Percentiles rank a stretch among this genome's conserved stretches.
Conservation (phyloP, 2,888 invertebrate species). For the Drosophila antonietae region DNA sequence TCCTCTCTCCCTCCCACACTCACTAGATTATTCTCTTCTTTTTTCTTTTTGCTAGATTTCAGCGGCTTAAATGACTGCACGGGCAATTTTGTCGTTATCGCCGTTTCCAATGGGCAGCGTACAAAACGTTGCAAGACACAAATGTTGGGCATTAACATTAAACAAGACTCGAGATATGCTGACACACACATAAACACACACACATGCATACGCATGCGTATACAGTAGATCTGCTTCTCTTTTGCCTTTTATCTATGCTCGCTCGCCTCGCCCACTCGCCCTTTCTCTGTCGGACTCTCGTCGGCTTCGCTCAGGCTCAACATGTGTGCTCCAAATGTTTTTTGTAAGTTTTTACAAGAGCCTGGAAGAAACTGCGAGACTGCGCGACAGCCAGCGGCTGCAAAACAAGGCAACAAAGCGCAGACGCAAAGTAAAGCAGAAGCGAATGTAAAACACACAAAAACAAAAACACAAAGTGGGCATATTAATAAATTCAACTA, state of each 20-base stretch:
- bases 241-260: slow-evolving; percentile 11
- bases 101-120: slow-evolving; percentile 31
- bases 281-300: slow-evolving; percentile 8
- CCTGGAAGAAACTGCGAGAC: slow-evolving; percentile 40
- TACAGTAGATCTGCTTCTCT: slow-evolving; percentile 20
- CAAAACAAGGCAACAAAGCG: slow-evolving; percentile 59
- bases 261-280: not conserved
- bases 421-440: slow-evolving; percentile 33
- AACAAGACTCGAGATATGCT: slow-evolving; percentile 33
- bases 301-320: slow-evolving; percentile 41
- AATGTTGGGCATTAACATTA: slow-evolving; percentile 62
- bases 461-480: slow-evolving; percentile 48
- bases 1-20: slow-evolving; percentile 15
- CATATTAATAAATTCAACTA: slow-evolving; percentile 71
- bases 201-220: slow-evolving; percentile 5
- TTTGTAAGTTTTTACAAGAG: slow-evolving; percentile 65
- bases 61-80: slow-evolving; percentile 73
- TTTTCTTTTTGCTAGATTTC: slow-evolving; percentile 64
- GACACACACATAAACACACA: slow-evolving; percentile 19
- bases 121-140: slow-evolving; percentile 66
- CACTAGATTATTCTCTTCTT: slow-evolving; percentile 39
- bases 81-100: slow-evolving; percentile 66
- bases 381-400: slow-evolving; percentile 33
- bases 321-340: slow-evolving; percentile 78
- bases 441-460: slow-evolving; percentile 39